Conservation (phyloP, 1,140 invertebrate genomes). For the Teleopsis dalmanni region DNA sequence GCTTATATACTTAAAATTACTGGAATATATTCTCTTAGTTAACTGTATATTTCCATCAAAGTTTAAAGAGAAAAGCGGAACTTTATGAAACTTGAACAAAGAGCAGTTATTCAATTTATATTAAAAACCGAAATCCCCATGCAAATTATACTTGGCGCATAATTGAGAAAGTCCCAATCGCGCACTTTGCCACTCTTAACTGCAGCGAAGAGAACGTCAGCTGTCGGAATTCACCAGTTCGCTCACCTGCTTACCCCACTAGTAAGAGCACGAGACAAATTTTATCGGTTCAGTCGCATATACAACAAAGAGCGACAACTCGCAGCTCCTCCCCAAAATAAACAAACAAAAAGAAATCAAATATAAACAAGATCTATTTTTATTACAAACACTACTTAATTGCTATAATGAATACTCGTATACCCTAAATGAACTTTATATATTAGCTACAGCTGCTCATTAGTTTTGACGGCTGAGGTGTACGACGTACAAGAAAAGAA, state of each 20-base stretch:
- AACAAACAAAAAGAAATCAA: neutral
- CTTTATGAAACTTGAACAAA: neutral
- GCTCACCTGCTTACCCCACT: neutral
- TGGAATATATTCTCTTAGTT: neutral
- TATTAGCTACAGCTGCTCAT: too few species aligned
- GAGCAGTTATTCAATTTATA: neutral
- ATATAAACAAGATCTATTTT: neutral
- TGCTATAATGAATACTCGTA: too few species aligned
- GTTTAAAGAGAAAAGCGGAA: constrained; percentile 1
- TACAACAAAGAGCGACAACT: constrained; percentile 6
- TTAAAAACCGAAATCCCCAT: neutral
- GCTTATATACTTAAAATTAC: too few species aligned
- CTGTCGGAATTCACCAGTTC: neutral
- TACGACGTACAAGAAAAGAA: too few species aligned
- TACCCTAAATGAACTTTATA: too few species aligned
- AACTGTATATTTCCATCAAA: constrained; percentile 7
- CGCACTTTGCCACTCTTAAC: neutral
- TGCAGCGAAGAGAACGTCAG: neutral
- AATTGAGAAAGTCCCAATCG: neutral
- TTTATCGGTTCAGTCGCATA: neutral
- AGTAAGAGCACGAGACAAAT: neutral
- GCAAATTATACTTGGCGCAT: neutral
- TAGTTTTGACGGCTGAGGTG: too few species aligned
- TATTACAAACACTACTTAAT: too few species aligned
- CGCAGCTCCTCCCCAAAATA: constrained; percentile 4